These are phyloP conservation scores for Sthenelais limicola DNA, from an alignment of 2,888 invertebrate species.

Conservation along the genomic window DNA sequence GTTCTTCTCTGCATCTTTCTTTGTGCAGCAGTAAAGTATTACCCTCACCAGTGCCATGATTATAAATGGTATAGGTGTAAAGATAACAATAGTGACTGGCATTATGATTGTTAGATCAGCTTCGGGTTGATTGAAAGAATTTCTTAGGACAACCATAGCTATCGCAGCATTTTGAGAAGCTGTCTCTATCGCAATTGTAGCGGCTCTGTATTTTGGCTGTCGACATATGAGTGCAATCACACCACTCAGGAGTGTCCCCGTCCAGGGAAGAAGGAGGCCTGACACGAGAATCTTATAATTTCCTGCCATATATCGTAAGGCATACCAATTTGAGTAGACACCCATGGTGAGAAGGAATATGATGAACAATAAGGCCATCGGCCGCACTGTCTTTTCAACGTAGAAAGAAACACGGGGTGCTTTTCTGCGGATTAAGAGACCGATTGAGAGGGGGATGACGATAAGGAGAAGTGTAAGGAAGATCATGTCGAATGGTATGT, in stretches of 20 bases:
- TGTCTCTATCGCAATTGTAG: conserved; percentile 38
- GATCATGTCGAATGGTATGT: conserved; percentile 72
- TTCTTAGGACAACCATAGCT: conserved; percentile 71
- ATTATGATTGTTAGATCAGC: conserved; percentile 51
- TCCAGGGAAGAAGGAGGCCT: conserved; percentile 72
- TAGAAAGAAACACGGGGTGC: neutral
- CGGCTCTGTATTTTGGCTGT: conserved; percentile 70
- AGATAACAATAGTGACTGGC: neutral
- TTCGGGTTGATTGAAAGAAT: conserved; percentile 61
- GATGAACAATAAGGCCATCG: conserved; percentile 64
- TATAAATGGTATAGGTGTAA: conserved; percentile 7
- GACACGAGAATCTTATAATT: conserved; percentile 64
- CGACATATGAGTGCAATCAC: conserved; percentile 49
- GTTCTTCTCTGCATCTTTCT: neutral
- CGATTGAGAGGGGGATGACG: conserved; percentile 72
- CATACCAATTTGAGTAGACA: conserved; percentile 72
- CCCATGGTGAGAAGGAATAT: conserved; percentile 72
- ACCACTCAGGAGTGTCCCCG: conserved; percentile 73
- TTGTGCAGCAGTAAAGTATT: neutral
- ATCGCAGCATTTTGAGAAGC: conserved; percentile 63
- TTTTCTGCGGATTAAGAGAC: conserved; percentile 71
- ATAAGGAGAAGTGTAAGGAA: conserved; percentile 70
- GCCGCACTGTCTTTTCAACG: conserved; percentile 57
- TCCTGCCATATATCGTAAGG: conserved; percentile 69
- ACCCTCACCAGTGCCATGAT: neutral